A percentile compares a stretch with the other conserved stretches of the same genome.
These are phyloP conservation scores for Allophyes oxyacanthae DNA, from an alignment of 2,888 invertebrate genomes.

Conservation along the genomic window DNA sequence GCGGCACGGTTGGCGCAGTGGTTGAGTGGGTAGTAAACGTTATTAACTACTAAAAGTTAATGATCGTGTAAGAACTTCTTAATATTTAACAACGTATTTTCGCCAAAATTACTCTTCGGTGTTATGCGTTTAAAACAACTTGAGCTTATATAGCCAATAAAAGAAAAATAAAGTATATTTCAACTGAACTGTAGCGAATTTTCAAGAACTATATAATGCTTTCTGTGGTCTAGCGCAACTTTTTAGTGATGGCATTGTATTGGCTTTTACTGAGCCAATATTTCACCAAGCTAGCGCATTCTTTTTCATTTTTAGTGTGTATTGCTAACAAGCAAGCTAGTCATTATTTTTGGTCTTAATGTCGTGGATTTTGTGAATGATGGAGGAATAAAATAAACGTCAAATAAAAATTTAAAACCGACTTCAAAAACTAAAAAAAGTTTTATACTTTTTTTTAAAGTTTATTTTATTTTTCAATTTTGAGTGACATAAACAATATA, in stretches of 20 bases:
- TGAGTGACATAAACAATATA: too few species aligned
- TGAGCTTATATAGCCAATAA: conserved; percentile 11
- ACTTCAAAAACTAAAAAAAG: too few species aligned
- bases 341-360: conserved; percentile 4
- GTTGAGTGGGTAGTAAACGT: too few species aligned
- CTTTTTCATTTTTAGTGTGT: conserved; percentile 11
- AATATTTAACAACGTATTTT: background rate
- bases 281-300: conserved; percentile 15
- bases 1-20: too few species aligned
- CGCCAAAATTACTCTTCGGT: background rate
- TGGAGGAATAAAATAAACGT: background rate
- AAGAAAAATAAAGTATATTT: conserved; percentile 7
- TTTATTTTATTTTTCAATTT: too few species aligned
- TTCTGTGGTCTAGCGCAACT: conserved; percentile 3
- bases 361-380: background rate
- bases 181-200: background rate
- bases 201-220: conserved; percentile 15
- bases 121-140: conserved; percentile 2
- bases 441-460: too few species aligned
- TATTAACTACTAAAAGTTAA: background rate
- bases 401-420: too few species aligned
- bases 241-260: conserved; percentile 17
- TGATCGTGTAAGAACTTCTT: background rate
- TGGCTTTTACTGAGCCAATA: conserved; percentile 24
- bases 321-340: conserved; percentile 12